Percentiles rank a stretch among this genome's conserved stretches.
Evolutionary conservation across 2,113 vertebrate species (phyloP).

Genomic region (Aegithalos caudatus): DNA sequence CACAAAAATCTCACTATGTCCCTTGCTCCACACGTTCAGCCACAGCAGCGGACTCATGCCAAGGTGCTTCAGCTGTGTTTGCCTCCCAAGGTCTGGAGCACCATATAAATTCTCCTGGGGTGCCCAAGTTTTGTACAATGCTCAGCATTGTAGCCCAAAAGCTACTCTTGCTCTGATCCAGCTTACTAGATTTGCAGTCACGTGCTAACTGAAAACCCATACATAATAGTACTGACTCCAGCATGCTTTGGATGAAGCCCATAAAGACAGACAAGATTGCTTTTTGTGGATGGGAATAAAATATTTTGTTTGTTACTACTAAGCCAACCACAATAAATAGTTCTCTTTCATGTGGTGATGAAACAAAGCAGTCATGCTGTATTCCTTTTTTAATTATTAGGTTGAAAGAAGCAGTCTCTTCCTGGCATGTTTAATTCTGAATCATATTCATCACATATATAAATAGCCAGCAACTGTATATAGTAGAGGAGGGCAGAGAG

Average conservation of each 20-base stretch:
- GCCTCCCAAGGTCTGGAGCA: neutral
- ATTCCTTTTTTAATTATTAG: constrained; percentile 36
- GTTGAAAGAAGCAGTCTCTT: constrained; percentile 30
- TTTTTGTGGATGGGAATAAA: neutral
- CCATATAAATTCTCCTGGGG: accelerated
- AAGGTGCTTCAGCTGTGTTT: neutral
- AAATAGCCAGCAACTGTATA: constrained; percentile 37
- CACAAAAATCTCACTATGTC: neutral
- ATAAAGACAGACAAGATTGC: neutral
- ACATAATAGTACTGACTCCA: neutral
- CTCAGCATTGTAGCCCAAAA: neutral
- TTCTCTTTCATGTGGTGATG: constrained; percentile 49
- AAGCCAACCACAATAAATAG: constrained; percentile 45
- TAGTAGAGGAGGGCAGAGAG: neutral
- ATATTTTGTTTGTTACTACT: constrained; percentile 40
- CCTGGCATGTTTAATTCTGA: constrained; percentile 20
- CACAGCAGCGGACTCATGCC: neutral
- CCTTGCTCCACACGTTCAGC: neutral
- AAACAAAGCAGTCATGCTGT: neutral
- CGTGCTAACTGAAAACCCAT: neutral
- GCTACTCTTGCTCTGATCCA: neutral
- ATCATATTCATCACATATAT: constrained; percentile 18
- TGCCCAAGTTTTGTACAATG: neutral
- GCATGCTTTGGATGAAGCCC: neutral
- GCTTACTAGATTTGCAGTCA: neutral